phyloP scores from a whole-genome alignment of 2,113 vertebrate species.

The Micromys minutus region DNA sequence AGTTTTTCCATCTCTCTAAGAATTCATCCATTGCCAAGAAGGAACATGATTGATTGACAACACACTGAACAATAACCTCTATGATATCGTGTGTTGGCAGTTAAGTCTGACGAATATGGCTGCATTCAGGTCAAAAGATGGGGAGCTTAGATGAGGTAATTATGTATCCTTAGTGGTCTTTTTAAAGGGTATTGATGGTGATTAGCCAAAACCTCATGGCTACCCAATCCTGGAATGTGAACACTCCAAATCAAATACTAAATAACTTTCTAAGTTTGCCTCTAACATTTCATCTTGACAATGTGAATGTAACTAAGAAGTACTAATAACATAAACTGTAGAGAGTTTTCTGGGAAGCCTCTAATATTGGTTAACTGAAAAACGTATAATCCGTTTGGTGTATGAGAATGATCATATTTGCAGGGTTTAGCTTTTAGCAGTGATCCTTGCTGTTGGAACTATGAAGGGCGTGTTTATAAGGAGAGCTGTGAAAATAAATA shows the following conservation, averaged over 20 bases:
- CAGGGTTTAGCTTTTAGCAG: neutral
- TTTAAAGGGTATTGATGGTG: conserved; percentile 10
- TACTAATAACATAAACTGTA: neutral
- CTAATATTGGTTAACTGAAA: neutral
- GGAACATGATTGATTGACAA: neutral
- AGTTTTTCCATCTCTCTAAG: neutral
- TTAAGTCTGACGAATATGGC: neutral
- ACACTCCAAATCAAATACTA: neutral
- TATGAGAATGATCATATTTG: neutral
- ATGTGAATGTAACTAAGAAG: neutral
- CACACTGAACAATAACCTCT: neutral
- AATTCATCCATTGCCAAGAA: neutral
- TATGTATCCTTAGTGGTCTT: neutral
- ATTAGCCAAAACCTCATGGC: neutral
- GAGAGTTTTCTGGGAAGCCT: neutral
- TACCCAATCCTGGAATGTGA: neutral
- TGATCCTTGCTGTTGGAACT: neutral
- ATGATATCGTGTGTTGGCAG: neutral
- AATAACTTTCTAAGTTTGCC: neutral
- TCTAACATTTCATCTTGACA: neutral
- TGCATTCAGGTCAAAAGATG: neutral
- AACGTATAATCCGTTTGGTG: neutral
- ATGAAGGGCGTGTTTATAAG: neutral
- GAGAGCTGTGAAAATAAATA: neutral
- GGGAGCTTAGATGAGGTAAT: neutral